Conservation (phyloP, 64 coral and sea anemone genomes). For the Porites lutea region DNA sequence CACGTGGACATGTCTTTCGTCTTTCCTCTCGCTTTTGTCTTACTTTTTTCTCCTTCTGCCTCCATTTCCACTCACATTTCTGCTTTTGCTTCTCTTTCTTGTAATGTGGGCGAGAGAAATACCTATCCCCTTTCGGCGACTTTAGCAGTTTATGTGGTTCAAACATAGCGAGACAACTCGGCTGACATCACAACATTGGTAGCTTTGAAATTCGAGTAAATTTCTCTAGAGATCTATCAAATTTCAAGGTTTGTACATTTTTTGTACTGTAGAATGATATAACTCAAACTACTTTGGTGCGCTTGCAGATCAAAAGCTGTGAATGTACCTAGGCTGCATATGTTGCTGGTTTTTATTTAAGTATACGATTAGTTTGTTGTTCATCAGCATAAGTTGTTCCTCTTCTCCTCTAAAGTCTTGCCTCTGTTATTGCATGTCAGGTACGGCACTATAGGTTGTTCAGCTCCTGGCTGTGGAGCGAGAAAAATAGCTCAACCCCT, state of each 20-base stretch:
- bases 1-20: no score
- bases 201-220: not conserved
- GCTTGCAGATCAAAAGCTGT: no score
- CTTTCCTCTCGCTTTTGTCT: not conserved
- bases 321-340: not conserved
- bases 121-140: not conserved
- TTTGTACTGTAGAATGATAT: slow-evolving; percentile 1
- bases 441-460: no score
- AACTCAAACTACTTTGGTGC: not conserved
- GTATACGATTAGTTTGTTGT: no score
- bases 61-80: not conserved
- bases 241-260: not conserved
- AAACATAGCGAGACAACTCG: not conserved
- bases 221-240: not conserved
- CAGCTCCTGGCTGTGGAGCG: no score
- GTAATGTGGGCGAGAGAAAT: not conserved
- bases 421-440: no score
- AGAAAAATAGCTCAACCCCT: no score
- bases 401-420: no score
- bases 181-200: not conserved
- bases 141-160: slow-evolving; percentile 1
- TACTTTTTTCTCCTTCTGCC: not conserved
- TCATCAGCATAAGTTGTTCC: no score
- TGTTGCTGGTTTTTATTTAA: no score
- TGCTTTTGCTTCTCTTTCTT: slow-evolving; percentile 7